phyloP scores from a whole-genome alignment of 64 coral and sea anemone genomes.

The Actinia tenebrosa region DNA sequence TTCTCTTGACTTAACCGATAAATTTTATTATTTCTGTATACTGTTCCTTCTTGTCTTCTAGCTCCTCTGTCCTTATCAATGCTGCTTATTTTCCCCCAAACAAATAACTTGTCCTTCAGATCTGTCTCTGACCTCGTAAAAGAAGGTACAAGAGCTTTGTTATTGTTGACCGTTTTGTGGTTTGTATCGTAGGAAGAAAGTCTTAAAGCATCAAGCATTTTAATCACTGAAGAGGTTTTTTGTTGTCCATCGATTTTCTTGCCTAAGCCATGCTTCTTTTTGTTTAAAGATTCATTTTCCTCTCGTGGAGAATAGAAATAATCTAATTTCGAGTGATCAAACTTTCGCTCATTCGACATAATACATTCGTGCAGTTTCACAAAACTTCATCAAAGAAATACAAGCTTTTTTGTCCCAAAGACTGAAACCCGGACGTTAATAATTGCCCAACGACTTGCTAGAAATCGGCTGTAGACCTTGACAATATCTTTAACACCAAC shows the following conservation, averaged over 20 bases:
- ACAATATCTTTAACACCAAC: not conserved
- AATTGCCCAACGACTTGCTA: slow-evolving; percentile 7
- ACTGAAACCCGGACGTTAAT: slow-evolving; percentile 4
- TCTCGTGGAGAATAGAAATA: slow-evolving; percentile 18
- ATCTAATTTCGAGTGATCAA: slow-evolving; percentile 9
- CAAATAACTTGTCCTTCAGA: not conserved
- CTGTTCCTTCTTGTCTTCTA: not conserved
- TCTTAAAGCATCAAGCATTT: slow-evolving; percentile 15
- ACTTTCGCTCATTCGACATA: slow-evolving; percentile 8
- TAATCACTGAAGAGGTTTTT: not conserved
- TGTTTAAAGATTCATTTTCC: not conserved
- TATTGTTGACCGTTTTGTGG: not conserved
- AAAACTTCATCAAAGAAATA: not conserved
- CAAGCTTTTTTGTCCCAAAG: not conserved
- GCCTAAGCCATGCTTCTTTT: not conserved
- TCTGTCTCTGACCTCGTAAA: not conserved
- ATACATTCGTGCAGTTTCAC: not conserved
- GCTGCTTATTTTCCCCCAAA: not conserved
- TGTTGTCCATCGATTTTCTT: not conserved
- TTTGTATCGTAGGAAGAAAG: not conserved
- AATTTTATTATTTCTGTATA: not conserved
- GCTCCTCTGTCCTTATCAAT: not conserved
- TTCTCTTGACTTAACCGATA: not conserved
- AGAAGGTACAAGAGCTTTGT: not conserved
- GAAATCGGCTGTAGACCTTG: not conserved